Percentiles rank a stretch among this genome's conserved stretches.
Conservation (phyloP, 2,797 vertebrate genomes). For the Sebastes vulpes region DNA sequence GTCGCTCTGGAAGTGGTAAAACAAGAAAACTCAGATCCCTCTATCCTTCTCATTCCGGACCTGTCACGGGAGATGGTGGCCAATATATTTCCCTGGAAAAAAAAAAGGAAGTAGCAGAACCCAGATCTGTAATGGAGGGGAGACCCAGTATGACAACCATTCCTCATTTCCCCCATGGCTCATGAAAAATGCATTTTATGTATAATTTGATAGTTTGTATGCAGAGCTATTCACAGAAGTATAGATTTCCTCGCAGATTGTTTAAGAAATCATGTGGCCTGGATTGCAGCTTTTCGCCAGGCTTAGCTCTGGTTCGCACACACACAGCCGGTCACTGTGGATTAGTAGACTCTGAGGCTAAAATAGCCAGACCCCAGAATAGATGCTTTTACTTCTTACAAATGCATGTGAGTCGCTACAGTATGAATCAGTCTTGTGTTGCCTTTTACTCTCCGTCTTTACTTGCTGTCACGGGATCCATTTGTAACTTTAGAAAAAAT, state of each 20-base stretch:
- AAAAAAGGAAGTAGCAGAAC: conserved; percentile 31
- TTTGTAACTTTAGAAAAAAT: background rate
- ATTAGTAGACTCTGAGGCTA: conserved; percentile 49
- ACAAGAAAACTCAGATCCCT: conserved; percentile 53
- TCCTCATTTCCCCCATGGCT: conserved; percentile 33
- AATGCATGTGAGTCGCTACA: background rate
- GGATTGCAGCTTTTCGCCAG: conserved; percentile 45
- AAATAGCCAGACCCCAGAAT: conserved; percentile 41
- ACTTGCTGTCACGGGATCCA: background rate
- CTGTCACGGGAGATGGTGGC: conserved; percentile 52
- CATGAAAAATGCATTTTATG: conserved; percentile 67
- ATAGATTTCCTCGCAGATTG: conserved; percentile 53
- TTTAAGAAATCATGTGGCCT: conserved; percentile 53
- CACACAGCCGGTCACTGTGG: conserved; percentile 56
- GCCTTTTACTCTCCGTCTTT: background rate
- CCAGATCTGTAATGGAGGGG: conserved; percentile 29
- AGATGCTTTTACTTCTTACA: conserved; percentile 31
- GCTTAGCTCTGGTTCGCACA: conserved; percentile 44
- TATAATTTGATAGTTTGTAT: conserved; percentile 62
- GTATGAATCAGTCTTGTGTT: conserved; percentile 10
- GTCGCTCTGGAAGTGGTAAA: conserved; percentile 67
- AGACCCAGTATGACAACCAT: conserved; percentile 36
- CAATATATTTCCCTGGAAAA: conserved; percentile 7
- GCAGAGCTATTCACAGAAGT: conserved; percentile 38
- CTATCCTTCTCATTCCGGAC: conserved; percentile 42